Conservation (phyloP, 2,113 vertebrate genomes). For the Megalops atlanticus region DNA sequence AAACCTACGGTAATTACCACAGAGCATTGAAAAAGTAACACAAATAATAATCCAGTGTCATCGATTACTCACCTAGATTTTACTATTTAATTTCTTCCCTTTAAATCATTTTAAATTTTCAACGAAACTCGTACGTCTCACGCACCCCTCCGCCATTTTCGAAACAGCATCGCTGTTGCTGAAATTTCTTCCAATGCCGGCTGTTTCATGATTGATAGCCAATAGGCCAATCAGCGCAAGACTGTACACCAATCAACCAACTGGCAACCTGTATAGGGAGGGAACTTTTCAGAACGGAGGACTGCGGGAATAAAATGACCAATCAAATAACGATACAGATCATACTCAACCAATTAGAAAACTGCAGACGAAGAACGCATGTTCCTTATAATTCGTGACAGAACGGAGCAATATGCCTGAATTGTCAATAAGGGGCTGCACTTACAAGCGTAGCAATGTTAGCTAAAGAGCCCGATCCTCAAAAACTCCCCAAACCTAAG, state of each 20-base stretch:
- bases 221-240: conserved; percentile 36
- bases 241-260: neutral
- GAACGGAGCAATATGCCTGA: neutral
- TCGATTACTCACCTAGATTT: conserved; percentile 15
- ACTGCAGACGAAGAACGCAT: neutral
- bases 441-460: no score
- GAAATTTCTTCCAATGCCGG: conserved; percentile 49
- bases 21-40: no score
- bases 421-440: no score
- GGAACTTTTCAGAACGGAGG: conserved; percentile 6
- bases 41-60: neutral
- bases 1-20: neutral
- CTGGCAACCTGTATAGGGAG: neutral
- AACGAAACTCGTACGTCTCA: conserved; percentile 31
- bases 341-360: conserved; percentile 23
- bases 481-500: neutral
- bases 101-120: conserved; percentile 43
- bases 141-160: conserved; percentile 68
- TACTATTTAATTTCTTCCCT: conserved; percentile 46
- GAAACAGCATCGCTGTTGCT: conserved; percentile 33
- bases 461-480: neutral
- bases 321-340: conserved; percentile 25
- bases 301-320: conserved; percentile 27
- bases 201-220: conserved; percentile 43
- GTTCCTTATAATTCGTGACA: neutral